Base-by-base conservation (phyloP, 1,140 invertebrate genomes). In the Zaprionus nigranus region DNA sequence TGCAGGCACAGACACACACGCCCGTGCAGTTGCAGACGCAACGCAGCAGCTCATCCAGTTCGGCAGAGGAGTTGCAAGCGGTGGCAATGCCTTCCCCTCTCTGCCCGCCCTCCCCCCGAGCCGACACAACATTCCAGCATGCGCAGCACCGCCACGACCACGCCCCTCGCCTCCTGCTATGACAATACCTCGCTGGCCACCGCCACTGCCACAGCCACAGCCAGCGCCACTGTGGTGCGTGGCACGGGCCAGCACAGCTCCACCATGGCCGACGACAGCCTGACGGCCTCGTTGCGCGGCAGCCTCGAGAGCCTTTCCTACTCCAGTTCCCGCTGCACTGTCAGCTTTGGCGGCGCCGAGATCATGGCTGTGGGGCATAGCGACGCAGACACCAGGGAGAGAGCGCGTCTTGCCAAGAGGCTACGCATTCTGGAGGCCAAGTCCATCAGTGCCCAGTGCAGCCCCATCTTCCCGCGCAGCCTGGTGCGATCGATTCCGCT, bases 371-470 rank as follows among this genome's bases (percentile, higher is more conserved):
- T 78, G 1, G 28, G 53, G 1, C 67, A 73, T 0, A 64, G 54
- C 17, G 91, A 92, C 46, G 65, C 78, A 4, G 85, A 80, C 9
- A 81, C 78, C 6, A 63, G 88, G 2, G 90, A 92, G 9, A 78
- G 81, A 1, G 66, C 67, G 20, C 77, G 87, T 13, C 54, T 92
- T 22, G 82, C 82, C 58, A 88, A 88, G 56, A 61, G 90, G 9
- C 64, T 92, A 58, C 91, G 88, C 36, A 84, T 93, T 13, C 73
- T 93, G 26, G 92, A 93, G 56, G 92, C 92, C 15, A 91, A 91
- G 43, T 93, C 92, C 5, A 93, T 93, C 5, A 93, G 92, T 36
- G 92, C 92, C 26, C 92, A 92, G 60, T 92, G 92, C 51, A 93
- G 92, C 57, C 92, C 92, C 46, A 84, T 92, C 40, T 86, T 93